Percentiles rank a stretch among this genome's conserved stretches.
Conservation (phyloP, 2,797 vertebrate species). For the Xenopus petersii region DNA sequence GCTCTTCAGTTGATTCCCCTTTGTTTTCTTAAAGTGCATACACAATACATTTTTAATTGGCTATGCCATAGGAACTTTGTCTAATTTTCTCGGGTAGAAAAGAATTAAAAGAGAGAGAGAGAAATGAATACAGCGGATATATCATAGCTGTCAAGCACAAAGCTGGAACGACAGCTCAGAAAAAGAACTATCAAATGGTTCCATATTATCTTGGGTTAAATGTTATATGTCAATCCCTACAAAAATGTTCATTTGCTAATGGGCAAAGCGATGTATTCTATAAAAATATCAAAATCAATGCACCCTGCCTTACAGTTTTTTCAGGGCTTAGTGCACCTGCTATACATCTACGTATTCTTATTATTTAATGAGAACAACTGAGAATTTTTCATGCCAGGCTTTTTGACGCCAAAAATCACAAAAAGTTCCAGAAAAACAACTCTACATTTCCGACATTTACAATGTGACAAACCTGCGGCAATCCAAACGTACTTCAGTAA, state of each 20-base stretch:
- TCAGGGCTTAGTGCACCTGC: no score
- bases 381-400: no score
- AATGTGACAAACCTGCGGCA: no score
- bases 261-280: conserved; percentile 17
- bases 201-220: conserved; percentile 25
- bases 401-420: no score
- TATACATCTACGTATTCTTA: no score
- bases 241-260: conserved; percentile 21
- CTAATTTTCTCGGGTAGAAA: conserved; percentile 30
- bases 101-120: conserved; percentile 3
- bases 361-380: no score
- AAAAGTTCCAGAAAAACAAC: no score
- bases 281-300: neutral
- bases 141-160: conserved; percentile 28
- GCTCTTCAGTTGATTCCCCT: conserved; percentile 41
- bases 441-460: no score
- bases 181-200: conserved; percentile 22
- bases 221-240: conserved; percentile 28
- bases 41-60: conserved; percentile 49
- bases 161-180: conserved; percentile 14
- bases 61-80: conserved; percentile 37
- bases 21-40: conserved; percentile 41
- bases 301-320: no score
- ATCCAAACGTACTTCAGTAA: no score
- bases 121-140: conserved; percentile 34